Evolutionary conservation across 1,140 invertebrate species (phyloP).

Genomic region (Asbolus verrucosus): DNA sequence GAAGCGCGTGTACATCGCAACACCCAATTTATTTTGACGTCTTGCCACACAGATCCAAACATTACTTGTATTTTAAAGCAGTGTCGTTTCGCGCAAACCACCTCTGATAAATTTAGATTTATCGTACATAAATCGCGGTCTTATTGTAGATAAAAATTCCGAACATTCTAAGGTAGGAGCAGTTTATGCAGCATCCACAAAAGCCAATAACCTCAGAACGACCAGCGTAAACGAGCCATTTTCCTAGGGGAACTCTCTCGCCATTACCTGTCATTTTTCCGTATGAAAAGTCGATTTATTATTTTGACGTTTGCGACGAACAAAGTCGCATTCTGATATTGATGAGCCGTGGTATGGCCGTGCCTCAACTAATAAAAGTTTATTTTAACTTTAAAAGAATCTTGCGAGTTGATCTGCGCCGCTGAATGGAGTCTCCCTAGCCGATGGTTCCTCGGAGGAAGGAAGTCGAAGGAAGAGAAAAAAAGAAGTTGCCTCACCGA

Average conservation of each 20-base stretch:
- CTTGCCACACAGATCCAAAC: too few species aligned
- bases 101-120: conserved; percentile 3
- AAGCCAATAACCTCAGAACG: conserved; percentile 23
- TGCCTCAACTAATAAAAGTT: conserved; percentile 5
- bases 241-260: conserved; percentile 14
- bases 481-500: background rate
- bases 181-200: conserved; percentile 27
- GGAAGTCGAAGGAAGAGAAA: background rate
- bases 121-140: conserved; percentile 3
- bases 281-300: conserved; percentile 8
- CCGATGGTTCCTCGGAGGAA: background rate
- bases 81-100: background rate
- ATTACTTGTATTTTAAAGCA: background rate
- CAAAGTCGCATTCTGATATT: background rate
- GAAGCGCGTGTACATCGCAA: background rate
- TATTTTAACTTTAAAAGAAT: conserved; percentile 4
- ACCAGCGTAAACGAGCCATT: conserved; percentile 26
- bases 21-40: conserved; percentile 1
- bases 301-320: conserved; percentile 7
- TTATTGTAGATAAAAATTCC: conserved; percentile 11
- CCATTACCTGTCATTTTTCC: conserved; percentile 33
- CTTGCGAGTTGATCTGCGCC: background rate
- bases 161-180: conserved; percentile 7
- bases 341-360: too few species aligned
- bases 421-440: background rate